phyloP scores from a whole-genome alignment of 2,797 vertebrate genomes.

The Sebastes taczanowskii region DNA sequence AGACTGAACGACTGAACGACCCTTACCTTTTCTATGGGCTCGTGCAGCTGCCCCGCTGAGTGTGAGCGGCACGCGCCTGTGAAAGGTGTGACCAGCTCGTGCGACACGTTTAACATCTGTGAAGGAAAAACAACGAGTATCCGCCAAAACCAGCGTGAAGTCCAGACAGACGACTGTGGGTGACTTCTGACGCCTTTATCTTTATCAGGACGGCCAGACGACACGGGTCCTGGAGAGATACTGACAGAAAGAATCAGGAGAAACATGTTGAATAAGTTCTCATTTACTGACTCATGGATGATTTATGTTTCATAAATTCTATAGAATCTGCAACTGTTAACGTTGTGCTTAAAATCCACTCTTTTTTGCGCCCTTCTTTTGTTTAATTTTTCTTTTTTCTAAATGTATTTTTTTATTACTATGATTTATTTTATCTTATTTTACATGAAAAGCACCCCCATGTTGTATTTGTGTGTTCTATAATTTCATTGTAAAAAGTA shows the following conservation, averaged over 20 bases:
- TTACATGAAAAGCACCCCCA: too few species aligned
- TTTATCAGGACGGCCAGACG: neutral
- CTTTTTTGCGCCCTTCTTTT: neutral
- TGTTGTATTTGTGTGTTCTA: too few species aligned
- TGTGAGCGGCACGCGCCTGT: slow-evolving; percentile 38
- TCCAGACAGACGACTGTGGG: neutral
- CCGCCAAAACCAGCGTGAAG: slow-evolving; percentile 36
- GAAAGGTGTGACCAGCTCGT: slow-evolving; percentile 31
- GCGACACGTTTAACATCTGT: slow-evolving; percentile 33
- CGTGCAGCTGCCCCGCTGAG: slow-evolving; percentile 3
- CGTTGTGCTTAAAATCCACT: slow-evolving; percentile 24
- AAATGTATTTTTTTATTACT: too few species aligned
- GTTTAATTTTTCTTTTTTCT: too few species aligned
- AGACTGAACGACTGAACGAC: neutral
- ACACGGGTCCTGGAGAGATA: neutral
- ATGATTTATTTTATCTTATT: too few species aligned
- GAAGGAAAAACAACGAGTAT: slow-evolving; percentile 9
- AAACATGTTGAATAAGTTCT: neutral
- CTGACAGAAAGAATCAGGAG: too few species aligned
- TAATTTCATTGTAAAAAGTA: too few species aligned
- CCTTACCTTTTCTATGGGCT: neutral
- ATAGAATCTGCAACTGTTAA: neutral
- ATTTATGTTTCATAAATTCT: neutral
- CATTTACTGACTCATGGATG: neutral
- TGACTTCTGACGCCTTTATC: neutral